A percentile compares a stretch with the other conserved stretches of the same genome.
Evolutionary conservation across 1,140 invertebrate species (phyloP).

Genomic region (Aphidius gifuensis): DNA sequence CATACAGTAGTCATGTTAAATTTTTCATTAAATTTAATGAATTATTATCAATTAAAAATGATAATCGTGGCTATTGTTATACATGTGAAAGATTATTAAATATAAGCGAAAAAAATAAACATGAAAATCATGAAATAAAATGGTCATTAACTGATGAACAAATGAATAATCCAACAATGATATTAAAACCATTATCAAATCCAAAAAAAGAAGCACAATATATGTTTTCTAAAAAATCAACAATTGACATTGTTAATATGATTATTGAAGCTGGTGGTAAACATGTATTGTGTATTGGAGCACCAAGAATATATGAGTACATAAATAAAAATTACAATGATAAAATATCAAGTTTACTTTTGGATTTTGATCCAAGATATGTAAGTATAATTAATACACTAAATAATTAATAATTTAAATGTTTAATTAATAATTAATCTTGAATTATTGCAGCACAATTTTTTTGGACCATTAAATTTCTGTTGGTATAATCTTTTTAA

Average conservation of each 20-base stretch:
- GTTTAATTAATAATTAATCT: not conserved
- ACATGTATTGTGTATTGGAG: conserved; percentile 73
- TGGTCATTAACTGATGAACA: conserved; percentile 52
- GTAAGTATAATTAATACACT: conserved; percentile 40
- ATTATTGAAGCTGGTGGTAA: conserved; percentile 56
- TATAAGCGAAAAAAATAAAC: conserved; percentile 46
- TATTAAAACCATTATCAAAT: conserved; percentile 62
- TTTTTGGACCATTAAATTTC: conserved; percentile 67
- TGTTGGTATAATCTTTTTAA: conserved; percentile 88
- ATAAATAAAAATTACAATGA: conserved; percentile 53
- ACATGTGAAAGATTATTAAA: conserved; percentile 62
- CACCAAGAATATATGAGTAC: conserved; percentile 73
- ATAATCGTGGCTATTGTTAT: conserved; percentile 60
- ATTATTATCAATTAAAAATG: conserved; percentile 33
- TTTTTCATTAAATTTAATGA: conserved; percentile 55
- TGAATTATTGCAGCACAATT: conserved; percentile 56
- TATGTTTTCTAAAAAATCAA: conserved; percentile 63
- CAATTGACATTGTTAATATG: conserved; percentile 58
- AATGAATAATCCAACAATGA: conserved; percentile 58
- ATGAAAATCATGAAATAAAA: conserved; percentile 54
- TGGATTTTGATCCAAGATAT: conserved; percentile 76
- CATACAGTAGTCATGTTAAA: conserved; percentile 53
- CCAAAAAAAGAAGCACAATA: conserved; percentile 75
- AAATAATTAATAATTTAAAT: not conserved
- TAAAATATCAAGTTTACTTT: conserved; percentile 63